These are phyloP conservation scores for Gallinago undulata DNA, from an alignment of 2,113 vertebrate genomes.

Conservation along the genomic window DNA sequence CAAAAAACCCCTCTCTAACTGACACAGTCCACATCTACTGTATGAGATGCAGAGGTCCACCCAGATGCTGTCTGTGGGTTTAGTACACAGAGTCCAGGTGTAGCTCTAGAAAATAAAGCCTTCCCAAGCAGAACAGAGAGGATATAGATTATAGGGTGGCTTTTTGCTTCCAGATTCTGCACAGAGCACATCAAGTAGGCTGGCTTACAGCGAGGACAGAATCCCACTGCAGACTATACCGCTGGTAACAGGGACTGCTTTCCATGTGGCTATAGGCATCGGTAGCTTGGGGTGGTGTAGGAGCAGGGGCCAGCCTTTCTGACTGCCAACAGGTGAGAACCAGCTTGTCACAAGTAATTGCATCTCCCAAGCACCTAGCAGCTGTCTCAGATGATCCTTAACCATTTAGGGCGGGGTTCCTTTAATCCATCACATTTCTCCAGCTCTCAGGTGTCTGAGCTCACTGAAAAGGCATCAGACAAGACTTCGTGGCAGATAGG, in stretches of 20 bases:
- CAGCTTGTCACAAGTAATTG: neutral
- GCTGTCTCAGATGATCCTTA: neutral
- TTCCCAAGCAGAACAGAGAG: neutral
- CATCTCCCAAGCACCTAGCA: neutral
- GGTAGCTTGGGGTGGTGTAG: neutral
- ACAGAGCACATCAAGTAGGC: neutral
- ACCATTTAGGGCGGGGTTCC: neutral
- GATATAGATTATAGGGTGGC: neutral
- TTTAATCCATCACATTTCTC: neutral
- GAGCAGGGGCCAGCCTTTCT: neutral
- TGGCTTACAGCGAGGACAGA: neutral
- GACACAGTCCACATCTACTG: neutral
- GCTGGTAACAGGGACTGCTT: neutral
- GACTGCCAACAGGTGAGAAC: neutral
- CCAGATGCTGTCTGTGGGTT: neutral
- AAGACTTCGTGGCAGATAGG: neutral
- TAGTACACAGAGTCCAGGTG: neutral
- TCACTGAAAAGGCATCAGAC: neutral
- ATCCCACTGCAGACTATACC: neutral
- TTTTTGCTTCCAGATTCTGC: neutral
- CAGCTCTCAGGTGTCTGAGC: neutral
- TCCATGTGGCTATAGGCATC: accelerated
- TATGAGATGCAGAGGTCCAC: neutral
- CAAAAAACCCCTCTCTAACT: neutral
- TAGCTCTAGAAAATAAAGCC: neutral